Evolutionary conservation across 1,140 invertebrate genomes (phyloP).

Genomic region (Globodera rostochiensis): DNA sequence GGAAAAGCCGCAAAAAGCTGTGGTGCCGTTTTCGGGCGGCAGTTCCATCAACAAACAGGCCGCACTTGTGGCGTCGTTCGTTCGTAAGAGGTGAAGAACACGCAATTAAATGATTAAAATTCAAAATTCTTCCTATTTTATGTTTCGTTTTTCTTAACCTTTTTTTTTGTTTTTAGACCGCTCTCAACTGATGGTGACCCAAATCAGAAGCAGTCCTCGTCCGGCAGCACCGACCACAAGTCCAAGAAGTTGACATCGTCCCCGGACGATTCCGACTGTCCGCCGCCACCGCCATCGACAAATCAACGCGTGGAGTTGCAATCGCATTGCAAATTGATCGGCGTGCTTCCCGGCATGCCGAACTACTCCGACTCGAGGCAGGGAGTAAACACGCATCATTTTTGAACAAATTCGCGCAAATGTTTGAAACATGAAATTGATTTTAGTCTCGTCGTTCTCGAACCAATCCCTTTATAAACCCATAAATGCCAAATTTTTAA

Average conservation of each 20-base stretch:
- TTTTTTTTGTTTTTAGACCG: not conserved
- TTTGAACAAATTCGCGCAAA: not conserved
- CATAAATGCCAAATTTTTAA: not conserved
- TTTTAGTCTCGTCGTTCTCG: too few species aligned
- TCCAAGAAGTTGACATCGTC: too few species aligned
- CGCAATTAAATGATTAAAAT: too few species aligned
- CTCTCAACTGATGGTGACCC: not conserved
- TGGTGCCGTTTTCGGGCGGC: not conserved
- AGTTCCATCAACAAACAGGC: conserved; percentile 5
- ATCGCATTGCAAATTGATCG: not conserved
- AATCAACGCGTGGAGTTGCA: not conserved
- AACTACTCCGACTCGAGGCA: conserved; percentile 2
- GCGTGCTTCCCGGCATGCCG: not conserved
- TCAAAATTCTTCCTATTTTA: too few species aligned
- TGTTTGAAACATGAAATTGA: too few species aligned
- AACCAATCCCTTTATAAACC: too few species aligned
- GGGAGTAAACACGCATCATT: not conserved
- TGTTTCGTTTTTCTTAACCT: not conserved
- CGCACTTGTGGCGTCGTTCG: conserved; percentile 7
- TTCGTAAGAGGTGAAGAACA: too few species aligned
- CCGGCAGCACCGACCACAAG: too few species aligned
- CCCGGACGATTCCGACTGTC: not conserved
- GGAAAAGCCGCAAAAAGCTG: conserved; percentile 25
- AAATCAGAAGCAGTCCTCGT: too few species aligned
- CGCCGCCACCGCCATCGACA: too few species aligned